These are phyloP conservation scores for Phylloscopus trochiloides DNA, from an alignment of 2,113 vertebrate species.

Conservation along the genomic window DNA sequence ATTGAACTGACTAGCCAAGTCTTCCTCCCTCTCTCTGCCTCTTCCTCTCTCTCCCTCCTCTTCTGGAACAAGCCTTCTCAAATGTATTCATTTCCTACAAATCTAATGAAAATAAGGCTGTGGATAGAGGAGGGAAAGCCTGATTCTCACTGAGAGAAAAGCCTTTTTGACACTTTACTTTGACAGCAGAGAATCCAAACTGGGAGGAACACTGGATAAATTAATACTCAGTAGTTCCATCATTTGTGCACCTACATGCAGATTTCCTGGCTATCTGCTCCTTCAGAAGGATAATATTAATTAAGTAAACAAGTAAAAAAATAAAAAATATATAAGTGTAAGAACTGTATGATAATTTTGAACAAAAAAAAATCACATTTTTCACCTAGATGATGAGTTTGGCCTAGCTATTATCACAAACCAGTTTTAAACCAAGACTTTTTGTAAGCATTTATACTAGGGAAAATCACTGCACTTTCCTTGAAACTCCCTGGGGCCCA, in stretches of 20 bases:
- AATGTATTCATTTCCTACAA: not conserved
- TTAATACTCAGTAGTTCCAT: not conserved
- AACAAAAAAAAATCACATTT: not conserved
- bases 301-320: not conserved
- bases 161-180: not conserved
- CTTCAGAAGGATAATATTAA: not conserved
- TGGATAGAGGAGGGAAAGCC: not conserved
- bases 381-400: not conserved
- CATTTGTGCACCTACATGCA: not conserved
- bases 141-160: not conserved
- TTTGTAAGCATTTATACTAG: not conserved
- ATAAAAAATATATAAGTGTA: fast-evolving
- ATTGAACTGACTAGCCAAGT: not conserved
- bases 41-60: fast-evolving
- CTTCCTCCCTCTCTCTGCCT: not conserved
- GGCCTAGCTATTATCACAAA: not conserved
- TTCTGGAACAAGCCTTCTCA: not conserved
- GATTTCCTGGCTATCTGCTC: not conserved
- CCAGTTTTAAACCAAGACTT: not conserved
- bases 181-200: not conserved
- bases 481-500: not conserved
- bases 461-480: not conserved
- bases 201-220: not conserved
- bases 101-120: not conserved
- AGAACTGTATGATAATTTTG: not conserved